Evolutionary conservation across 1,140 invertebrate genomes (phyloP).

Genomic region (Penaeus japonicus): DNA sequence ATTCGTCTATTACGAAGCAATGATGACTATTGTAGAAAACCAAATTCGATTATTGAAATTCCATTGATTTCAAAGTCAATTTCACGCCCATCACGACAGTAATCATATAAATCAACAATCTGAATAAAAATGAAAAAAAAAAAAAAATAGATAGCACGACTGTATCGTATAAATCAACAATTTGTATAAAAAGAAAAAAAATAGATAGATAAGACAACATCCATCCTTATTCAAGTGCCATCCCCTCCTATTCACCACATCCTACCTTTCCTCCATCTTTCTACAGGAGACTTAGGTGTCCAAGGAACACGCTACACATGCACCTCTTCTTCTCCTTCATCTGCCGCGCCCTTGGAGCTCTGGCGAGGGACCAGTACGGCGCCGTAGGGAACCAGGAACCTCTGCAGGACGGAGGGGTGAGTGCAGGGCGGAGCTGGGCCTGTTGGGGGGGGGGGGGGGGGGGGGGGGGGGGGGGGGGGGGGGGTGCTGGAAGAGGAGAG

Average conservation of each 20-base stretch:
- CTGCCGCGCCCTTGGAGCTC: constrained; percentile 24
- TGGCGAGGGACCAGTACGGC: constrained; percentile 14
- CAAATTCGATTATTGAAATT: no score
- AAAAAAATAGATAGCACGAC: no score
- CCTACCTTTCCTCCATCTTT: background rate
- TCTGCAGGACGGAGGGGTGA: constrained; percentile 3
- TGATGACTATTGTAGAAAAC: no score
- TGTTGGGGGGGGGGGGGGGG: background rate
- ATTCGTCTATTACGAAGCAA: no score
- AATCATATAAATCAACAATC: no score
- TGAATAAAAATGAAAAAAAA: no score
- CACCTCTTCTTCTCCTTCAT: constrained; percentile 68
- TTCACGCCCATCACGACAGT: no score
- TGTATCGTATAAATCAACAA: no score
- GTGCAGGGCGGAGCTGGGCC: background rate
- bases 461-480: background rate
- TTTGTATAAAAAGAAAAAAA: no score
- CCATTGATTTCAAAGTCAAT: no score
- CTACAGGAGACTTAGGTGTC: constrained; percentile 60
- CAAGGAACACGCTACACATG: constrained; percentile 67
- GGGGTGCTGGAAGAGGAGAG: background rate
- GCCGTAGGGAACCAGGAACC: background rate
- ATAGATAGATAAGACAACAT: no score
- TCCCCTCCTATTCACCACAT: background rate
- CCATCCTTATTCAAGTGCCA: no score